Conservation (phyloP, 2,113 vertebrate species). For the Macrotis lagotis region DNA sequence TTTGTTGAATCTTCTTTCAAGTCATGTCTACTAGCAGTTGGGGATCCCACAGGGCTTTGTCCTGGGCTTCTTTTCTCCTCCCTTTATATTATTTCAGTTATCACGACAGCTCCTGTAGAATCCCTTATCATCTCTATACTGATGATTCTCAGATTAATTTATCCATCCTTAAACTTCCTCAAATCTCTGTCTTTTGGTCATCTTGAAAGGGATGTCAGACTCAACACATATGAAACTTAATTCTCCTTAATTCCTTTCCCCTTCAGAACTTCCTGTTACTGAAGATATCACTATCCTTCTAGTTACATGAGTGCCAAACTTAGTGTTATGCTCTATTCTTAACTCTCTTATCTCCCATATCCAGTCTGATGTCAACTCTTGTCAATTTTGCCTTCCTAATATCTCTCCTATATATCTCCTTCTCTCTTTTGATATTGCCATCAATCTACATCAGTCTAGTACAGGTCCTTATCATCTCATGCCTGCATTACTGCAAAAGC, state of each 20-base stretch:
- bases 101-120: neutral
- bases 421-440: neutral
- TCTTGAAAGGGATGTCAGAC: neutral
- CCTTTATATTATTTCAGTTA: neutral
- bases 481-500: neutral
- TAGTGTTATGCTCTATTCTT: neutral
- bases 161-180: neutral
- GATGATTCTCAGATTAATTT: neutral
- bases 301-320: neutral
- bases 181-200: neutral
- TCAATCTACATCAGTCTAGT: neutral
- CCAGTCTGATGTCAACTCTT: neutral
- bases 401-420: neutral
- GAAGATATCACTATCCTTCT: neutral
- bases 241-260: neutral
- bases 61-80: neutral
- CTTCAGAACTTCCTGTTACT: neutral
- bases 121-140: neutral
- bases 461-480: neutral
- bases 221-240: neutral
- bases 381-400: neutral
- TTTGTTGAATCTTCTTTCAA: neutral
- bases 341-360: neutral
- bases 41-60: too few relatives aligned
- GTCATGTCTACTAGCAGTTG: neutral